Percentiles rank a stretch among this genome's conserved stretches.
phyloP scores from a whole-genome alignment of 2,888 invertebrate species.

The Caprella mutica region DNA sequence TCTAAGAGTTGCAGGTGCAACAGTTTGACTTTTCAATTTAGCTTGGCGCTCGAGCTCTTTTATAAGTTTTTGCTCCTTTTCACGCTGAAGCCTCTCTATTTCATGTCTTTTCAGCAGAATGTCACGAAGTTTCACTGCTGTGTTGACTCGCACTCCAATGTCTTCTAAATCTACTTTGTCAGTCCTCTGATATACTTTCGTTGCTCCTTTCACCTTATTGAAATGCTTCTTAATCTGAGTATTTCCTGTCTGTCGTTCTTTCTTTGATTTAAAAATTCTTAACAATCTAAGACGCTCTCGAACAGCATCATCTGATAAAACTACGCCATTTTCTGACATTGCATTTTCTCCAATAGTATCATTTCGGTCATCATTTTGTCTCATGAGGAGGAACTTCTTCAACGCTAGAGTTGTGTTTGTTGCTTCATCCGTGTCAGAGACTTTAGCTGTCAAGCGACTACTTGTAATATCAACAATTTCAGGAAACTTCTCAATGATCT shows the following conservation, averaged over 20 bases:
- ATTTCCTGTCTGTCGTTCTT: constrained; percentile 1
- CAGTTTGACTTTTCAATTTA: too few relatives aligned
- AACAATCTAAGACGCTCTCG: not conserved
- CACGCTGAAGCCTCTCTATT: too few relatives aligned
- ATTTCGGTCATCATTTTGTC: not conserved
- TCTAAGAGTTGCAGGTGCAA: too few relatives aligned
- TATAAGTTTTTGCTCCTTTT: too few relatives aligned
- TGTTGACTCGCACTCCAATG: constrained; percentile 2
- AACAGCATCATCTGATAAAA: constrained; percentile 1
- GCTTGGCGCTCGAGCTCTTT: too few relatives aligned
- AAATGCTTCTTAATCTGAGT: not conserved
- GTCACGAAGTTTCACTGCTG: constrained; percentile 3
- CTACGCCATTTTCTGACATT: not conserved
- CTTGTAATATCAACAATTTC: constrained; percentile 4
- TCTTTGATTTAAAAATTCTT: constrained; percentile 3
- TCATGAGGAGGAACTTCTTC: not conserved
- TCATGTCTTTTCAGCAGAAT: not conserved
- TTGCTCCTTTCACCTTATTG: constrained; percentile 3
- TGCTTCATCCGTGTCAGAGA: constrained; percentile 2
- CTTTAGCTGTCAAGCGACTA: not conserved
- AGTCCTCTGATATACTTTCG: constrained; percentile 6
- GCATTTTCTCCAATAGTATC: not conserved
- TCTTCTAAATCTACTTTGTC: constrained; percentile 3
- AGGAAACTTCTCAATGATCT: not conserved
- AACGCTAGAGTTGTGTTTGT: not conserved